Evolutionary conservation across 1,140 invertebrate genomes (phyloP).

Genomic region (Achroia grisella): DNA sequence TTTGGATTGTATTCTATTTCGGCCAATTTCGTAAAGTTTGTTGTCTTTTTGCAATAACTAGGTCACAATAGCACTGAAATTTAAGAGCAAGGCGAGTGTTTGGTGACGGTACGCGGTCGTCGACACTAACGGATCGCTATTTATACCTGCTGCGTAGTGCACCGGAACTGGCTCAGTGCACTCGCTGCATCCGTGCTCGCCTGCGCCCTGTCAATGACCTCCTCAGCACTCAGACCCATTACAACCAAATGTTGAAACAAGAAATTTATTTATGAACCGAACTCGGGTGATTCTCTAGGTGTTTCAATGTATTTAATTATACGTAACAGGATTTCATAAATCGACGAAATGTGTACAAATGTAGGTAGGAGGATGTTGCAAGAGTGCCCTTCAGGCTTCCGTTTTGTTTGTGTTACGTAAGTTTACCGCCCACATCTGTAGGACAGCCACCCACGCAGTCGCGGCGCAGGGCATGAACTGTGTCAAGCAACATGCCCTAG

Average conservation of each 20-base stretch:
- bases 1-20: conserved; percentile 18
- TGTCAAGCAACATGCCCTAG: conserved; percentile 56
- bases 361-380: conserved; percentile 30
- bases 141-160: conserved; percentile 69
- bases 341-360: neutral
- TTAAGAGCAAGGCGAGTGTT: conserved; percentile 28
- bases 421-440: conserved; percentile 49
- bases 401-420: conserved; percentile 58
- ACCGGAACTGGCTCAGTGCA: conserved; percentile 67
- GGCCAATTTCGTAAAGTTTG: conserved; percentile 14
- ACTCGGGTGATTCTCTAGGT: neutral
- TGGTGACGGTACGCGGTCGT: conserved; percentile 55
- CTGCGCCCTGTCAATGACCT: conserved; percentile 68
- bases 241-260: neutral
- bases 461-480: conserved; percentile 32
- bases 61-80: conserved; percentile 28
- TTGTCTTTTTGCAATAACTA: conserved; percentile 23
- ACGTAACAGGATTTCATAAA: conserved; percentile 20
- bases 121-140: conserved; percentile 71
- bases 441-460: conserved; percentile 46
- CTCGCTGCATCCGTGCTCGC: conserved; percentile 56
- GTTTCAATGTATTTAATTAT: conserved; percentile 22
- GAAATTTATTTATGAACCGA: neutral
- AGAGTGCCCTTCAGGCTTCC: conserved; percentile 64
- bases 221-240: conserved; percentile 17